A percentile compares a stretch with the other conserved stretches of the same genome.
Evolutionary conservation across 2,888 invertebrate species (phyloP).

Genomic region (Amaurobius ferox): DNA sequence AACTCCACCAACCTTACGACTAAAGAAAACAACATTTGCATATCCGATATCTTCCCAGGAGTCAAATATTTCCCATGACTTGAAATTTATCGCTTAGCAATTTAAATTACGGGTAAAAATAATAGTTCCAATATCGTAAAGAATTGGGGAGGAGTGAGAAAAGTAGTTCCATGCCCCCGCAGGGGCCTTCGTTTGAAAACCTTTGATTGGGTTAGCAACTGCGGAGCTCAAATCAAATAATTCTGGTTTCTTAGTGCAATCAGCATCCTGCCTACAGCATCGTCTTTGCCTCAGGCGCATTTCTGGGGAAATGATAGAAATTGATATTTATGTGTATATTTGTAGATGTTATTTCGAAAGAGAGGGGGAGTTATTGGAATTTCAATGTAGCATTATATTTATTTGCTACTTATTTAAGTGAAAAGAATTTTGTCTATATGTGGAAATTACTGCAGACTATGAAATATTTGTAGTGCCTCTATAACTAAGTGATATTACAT

Average conservation of each 20-base stretch:
- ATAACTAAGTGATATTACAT: too few relatives aligned
- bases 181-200: conserved; percentile 26
- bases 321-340: conserved; percentile 12
- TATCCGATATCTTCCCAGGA: background rate
- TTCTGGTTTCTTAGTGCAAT: conserved; percentile 67
- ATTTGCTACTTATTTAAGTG: too few relatives aligned
- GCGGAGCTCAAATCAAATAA: conserved; percentile 54
- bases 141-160: background rate
- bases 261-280: conserved; percentile 16
- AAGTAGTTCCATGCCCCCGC: background rate
- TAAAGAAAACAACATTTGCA: background rate
- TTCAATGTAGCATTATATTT: too few relatives aligned
- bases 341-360: background rate
- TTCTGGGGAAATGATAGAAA: background rate
- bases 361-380: too few relatives aligned
- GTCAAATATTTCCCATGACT: background rate
- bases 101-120: background rate
- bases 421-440: too few relatives aligned
- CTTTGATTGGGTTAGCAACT: conserved; percentile 59
- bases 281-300: conserved; percentile 3
- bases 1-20: too few relatives aligned
- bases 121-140: background rate
- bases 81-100: conserved; percentile 13
- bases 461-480: too few relatives aligned
- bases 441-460: too few relatives aligned